Base-by-base conservation (phyloP, 1,140 invertebrate species). In the Pogonus chalceus region DNA sequence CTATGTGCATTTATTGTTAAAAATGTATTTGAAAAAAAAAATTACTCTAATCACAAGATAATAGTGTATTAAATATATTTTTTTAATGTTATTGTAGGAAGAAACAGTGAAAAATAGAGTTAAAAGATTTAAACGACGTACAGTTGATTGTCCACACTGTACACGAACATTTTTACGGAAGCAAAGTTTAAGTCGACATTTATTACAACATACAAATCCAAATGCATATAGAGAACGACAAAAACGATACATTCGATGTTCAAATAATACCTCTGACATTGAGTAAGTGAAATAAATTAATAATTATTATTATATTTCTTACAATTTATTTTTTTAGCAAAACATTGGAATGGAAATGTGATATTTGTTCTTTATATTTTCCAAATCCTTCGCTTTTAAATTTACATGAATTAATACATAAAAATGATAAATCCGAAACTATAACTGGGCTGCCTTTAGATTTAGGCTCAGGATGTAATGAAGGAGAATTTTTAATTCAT, bases 341-440 rank as follows among this genome's bases (percentile, higher is more conserved):
- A 43, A 9, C 7, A 10, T 16, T 43, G 47, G 76, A 77, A 23
- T 80, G 76, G 75, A 71, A 73, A 56, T 83, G 81, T 63, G 69
- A 65, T 2, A 69, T 75, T 51, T 82, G 81, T 63, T 67, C 72
- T 53, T 62, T 80, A 43, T 72, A 72, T 12, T 83, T 83, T 64
- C 69, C 72, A 52, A 78, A 77, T 60, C 58, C 73, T 2, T 69
- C 68, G 14, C 56, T 81, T 2, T 67, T 82, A 0, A 77, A 78
- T 60, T 60, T 82, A 10, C 80, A 82, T 58, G 73, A 72, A 2
- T 60, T 79, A 1, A 65, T 71, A 9, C 80, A 83, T 64, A 71
- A 69, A 18, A 69, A 72, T 2, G 73, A 77, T 23, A 65, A 65
- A 23, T 53, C 60, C 16, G 65, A 68, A 22, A 53, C 54, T 3